phyloP scores from a whole-genome alignment of 2,113 vertebrate species.

The Fulmarus glacialis region DNA sequence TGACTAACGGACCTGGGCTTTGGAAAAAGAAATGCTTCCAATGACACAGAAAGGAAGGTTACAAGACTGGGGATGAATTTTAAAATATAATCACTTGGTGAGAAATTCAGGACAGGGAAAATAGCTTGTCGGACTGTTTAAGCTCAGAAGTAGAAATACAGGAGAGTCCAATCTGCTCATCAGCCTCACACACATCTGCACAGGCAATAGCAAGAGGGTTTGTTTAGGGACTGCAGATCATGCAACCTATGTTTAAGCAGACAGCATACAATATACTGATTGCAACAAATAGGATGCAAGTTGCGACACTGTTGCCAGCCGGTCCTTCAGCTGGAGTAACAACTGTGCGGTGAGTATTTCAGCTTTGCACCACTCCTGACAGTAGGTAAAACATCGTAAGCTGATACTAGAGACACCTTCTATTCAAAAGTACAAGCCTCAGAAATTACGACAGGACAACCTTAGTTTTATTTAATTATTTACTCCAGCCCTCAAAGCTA shows the following conservation, averaged over 20 bases:
- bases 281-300: neutral
- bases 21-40: neutral
- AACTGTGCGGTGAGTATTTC: neutral
- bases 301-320: accelerated
- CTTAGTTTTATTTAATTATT: neutral
- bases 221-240: neutral
- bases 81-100: neutral
- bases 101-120: neutral
- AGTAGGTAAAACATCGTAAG: neutral
- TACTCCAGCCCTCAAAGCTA: neutral
- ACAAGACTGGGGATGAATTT: neutral
- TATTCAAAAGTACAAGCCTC: neutral
- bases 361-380: neutral
- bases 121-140: neutral
- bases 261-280: neutral
- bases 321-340: neutral
- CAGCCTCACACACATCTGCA: neutral
- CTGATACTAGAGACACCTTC: neutral
- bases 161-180: neutral
- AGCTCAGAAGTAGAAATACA: neutral
- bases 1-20: neutral
- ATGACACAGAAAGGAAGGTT: neutral
- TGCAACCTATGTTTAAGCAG: neutral
- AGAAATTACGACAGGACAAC: accelerated
- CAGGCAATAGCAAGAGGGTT: neutral